phyloP scores from a whole-genome alignment of 92 coral and sea anemone genomes.

The Heliopora coerulea region DNA sequence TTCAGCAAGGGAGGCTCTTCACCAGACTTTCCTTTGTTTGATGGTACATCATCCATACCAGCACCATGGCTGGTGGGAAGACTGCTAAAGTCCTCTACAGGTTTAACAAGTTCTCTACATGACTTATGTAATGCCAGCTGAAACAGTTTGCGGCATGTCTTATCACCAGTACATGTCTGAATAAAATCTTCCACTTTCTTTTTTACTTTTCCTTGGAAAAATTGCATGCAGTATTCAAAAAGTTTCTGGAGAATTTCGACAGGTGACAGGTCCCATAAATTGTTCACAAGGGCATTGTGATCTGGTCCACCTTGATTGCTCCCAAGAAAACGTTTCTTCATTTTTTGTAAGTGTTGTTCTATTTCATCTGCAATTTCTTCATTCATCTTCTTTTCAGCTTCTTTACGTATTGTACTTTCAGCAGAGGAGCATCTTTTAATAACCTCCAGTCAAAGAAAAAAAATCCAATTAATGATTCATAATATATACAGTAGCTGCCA shows the following conservation, averaged over 20 bases:
- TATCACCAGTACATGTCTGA: conserved; percentile 35
- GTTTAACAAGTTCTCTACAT: conserved; percentile 51
- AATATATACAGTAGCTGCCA: no score
- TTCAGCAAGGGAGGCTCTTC: no score
- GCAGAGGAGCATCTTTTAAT: conserved; percentile 59
- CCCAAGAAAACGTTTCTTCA: conserved; percentile 73
- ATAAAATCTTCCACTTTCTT: conserved; percentile 52
- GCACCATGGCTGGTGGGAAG: not conserved
- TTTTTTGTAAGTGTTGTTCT: conserved; percentile 55
- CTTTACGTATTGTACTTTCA: conserved; percentile 65
- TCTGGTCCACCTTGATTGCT: conserved; percentile 53
- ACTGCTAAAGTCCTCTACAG: conserved; percentile 24
- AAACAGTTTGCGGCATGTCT: conserved; percentile 60
- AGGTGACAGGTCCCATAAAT: conserved; percentile 60
- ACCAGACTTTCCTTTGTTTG: no score
- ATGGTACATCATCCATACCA: conserved; percentile 18
- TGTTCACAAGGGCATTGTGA: conserved; percentile 62
- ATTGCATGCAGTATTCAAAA: conserved; percentile 57
- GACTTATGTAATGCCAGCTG: conserved; percentile 66
- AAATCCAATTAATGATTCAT: no score
- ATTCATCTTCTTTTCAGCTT: conserved; percentile 50
- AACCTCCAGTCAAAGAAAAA: no score
- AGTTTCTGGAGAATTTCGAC: conserved; percentile 55
- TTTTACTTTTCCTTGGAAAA: conserved; percentile 51
- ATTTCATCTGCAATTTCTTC: conserved; percentile 70